Base-by-base conservation (phyloP, 2,113 vertebrate genomes). In the Forbesichthys papilliferus region DNA sequence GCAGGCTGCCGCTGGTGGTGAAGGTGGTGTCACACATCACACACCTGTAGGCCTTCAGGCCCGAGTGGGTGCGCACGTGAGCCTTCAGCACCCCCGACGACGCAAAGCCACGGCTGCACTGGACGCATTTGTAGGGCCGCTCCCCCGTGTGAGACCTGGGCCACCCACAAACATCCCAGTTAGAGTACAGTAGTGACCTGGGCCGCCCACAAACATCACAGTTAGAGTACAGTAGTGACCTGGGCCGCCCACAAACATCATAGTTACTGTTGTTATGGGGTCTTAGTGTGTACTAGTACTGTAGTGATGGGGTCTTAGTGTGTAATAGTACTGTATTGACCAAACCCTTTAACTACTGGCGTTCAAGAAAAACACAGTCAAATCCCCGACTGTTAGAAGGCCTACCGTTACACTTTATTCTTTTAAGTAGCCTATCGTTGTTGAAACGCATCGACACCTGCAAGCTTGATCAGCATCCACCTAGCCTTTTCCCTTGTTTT, bases 81-180 rank as follows among this genome's bases (percentile, higher is more conserved):
- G 97, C 96, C 83, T 99, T 99, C 61, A 99, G 93, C 70, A 99
- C 98, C 4, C 98, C 98, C 0, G 98, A 98, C 4, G 98, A 99
- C 14, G 98, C 96, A 75, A 99, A 99, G 66, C 96, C 96, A 75
- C 97, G 93, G 86, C 96, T 95, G 89, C 98, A 99, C 84, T 99
- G 98, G 66, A 95, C 85, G 69, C 98, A 99, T 73, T 96, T 99
- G 83, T 96, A 98, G 9, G 98, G 98, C 68, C 97, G 94, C 77
- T 99, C 98, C 58, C 98, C 98, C 3, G 98, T 99, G 71, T 99
- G 98, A 0, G 98, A 99, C 80, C 98, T 99, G 86, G 9, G 16
- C 33, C 3, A 46, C 68, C 3, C 9, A 51, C 0, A 20, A 16
- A 57, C 55, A 10, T 2, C 49, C 1, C 8, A 52, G 3, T 11